Conservation (phyloP, 1,140 invertebrate species). For the Drosophila ficusphila region DNA sequence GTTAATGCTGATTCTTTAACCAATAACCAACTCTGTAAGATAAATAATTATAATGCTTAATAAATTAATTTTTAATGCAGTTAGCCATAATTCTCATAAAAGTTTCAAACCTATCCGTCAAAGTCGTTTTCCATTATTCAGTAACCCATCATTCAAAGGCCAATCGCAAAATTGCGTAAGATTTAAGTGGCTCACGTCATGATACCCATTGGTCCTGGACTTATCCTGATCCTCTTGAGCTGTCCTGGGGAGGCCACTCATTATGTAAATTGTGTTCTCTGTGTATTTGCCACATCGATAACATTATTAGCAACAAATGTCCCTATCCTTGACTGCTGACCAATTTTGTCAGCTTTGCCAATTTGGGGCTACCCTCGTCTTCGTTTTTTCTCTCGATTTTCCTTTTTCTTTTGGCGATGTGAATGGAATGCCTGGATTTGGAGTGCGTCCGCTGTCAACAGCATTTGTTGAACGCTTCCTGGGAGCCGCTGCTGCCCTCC, state of each 20-base stretch:
- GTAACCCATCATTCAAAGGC: neutral
- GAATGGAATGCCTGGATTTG: conserved; percentile 53
- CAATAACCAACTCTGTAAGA: too few relatives aligned
- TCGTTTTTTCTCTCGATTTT: conserved; percentile 18
- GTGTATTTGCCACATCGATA: conserved; percentile 70
- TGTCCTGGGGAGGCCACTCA: conserved; percentile 8
- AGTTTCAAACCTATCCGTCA: too few relatives aligned
- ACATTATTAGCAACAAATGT: conserved; percentile 79
- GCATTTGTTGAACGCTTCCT: conserved; percentile 72
- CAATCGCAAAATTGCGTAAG: conserved; percentile 4
- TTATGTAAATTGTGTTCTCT: conserved; percentile 49
- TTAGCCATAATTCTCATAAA: too few relatives aligned
- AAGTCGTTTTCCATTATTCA: too few relatives aligned
- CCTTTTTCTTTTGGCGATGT: conserved; percentile 15
- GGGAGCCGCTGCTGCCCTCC: conserved; percentile 9
- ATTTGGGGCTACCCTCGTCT: conserved; percentile 70
- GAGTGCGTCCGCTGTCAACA: conserved; percentile 73
- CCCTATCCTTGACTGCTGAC: conserved; percentile 32
- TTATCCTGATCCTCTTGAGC: conserved; percentile 29
- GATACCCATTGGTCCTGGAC: neutral
- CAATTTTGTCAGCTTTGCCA: conserved; percentile 69
- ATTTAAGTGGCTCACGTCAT: conserved; percentile 10
- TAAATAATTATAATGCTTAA: too few relatives aligned
- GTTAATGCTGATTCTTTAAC: too few relatives aligned
- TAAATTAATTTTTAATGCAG: too few relatives aligned